These are phyloP conservation scores for Cheilosia soror DNA, from an alignment of 2,888 invertebrate species.

Conservation along the genomic window DNA sequence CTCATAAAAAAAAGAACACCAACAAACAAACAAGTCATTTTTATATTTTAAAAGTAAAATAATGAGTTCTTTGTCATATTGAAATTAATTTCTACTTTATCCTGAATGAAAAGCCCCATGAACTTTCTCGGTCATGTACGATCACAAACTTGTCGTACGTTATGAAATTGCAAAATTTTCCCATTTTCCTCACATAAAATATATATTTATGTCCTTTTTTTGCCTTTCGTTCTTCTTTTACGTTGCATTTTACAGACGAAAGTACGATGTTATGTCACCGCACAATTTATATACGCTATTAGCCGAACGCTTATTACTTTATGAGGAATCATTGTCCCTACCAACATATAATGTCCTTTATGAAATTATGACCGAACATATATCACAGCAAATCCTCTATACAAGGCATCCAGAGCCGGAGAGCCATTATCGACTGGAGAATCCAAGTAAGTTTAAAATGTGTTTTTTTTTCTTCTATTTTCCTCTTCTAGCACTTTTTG, in stretches of 20 bases:
- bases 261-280: conserved; percentile 99
- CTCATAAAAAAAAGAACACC: no score
- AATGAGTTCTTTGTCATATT: conserved; percentile 1
- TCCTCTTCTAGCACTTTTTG: not conserved
- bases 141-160: conserved; percentile 60
- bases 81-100: conserved; percentile 15
- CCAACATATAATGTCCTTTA: conserved; percentile 99
- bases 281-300: conserved; percentile 98
- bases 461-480: conserved; percentile 18
- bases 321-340: conserved; percentile 95
- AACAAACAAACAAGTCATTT: not conserved
- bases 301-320: conserved; percentile 94
- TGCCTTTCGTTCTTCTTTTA: not conserved
- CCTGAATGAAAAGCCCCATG: conserved; percentile 19
- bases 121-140: conserved; percentile 65
- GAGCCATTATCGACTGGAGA: conserved; percentile 96
- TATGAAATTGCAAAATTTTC: conserved; percentile 21
- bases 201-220: conserved; percentile 1
- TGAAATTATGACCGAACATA: conserved; percentile 99
- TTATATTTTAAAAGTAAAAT: not conserved
- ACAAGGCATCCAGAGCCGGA: conserved; percentile 98
- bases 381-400: conserved; percentile 96
- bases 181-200: not conserved
- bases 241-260: conserved; percentile 87
- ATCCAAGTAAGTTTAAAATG: conserved; percentile 91